phyloP scores from a whole-genome alignment of 2,888 invertebrate genomes.

The Spisula solida region DNA sequence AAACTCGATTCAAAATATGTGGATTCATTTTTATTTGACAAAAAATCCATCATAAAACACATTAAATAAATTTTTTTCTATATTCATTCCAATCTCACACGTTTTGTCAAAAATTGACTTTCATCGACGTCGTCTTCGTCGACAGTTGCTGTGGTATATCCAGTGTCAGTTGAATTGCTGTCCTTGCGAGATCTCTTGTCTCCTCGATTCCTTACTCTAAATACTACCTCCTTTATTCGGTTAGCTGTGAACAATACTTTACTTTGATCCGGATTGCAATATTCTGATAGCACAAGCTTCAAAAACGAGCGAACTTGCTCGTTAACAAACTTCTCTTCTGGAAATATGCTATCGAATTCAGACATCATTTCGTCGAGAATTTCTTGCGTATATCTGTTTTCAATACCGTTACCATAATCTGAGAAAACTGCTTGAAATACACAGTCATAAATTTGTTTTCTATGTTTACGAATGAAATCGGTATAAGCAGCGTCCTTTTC shows the following conservation, averaged over 20 bases:
- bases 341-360: conserved; percentile 25
- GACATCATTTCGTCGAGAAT: conserved; percentile 27
- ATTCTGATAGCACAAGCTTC: conserved; percentile 14
- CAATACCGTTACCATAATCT: background rate
- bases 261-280: conserved; percentile 27
- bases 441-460: conserved; percentile 29
- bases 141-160: background rate
- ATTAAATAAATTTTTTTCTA: too few species aligned
- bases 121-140: conserved; percentile 32
- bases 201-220: conserved; percentile 9
- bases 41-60: too few species aligned
- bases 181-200: background rate
- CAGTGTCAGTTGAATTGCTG: background rate
- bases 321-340: conserved; percentile 1
- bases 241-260: conserved; percentile 1
- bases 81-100: background rate
- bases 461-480: conserved; percentile 6
- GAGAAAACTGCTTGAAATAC: conserved; percentile 34
- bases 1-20: too few species aligned
- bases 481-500: conserved; percentile 35
- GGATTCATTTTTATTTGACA: too few species aligned
- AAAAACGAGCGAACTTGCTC: conserved; percentile 24
- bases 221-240: conserved; percentile 10
- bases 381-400: conserved; percentile 13
- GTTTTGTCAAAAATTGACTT: conserved; percentile 33